phyloP scores from a whole-genome alignment of 2,797 vertebrate species.

The Sylvilagus floridanus region DNA sequence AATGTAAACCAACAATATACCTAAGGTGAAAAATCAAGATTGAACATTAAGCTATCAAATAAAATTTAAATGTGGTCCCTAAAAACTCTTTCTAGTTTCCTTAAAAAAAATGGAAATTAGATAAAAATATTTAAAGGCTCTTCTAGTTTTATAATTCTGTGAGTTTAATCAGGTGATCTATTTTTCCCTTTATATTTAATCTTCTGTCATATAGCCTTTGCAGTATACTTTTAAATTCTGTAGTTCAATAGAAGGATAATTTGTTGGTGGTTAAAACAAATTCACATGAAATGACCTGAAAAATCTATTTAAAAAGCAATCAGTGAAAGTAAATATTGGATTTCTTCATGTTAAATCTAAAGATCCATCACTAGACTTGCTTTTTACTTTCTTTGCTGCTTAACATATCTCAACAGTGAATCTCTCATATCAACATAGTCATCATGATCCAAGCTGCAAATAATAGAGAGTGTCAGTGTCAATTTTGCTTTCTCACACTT shows the following conservation, averaged over 20 bases:
- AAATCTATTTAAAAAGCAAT: constrained; percentile 75
- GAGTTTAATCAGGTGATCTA: constrained; percentile 54
- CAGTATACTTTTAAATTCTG: constrained; percentile 49
- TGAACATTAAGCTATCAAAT: constrained; percentile 70
- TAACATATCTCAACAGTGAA: constrained; percentile 92
- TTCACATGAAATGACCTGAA: constrained; percentile 73
- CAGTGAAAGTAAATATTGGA: constrained; percentile 73
- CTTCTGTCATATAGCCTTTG: constrained; percentile 69
- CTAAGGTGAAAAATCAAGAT: constrained; percentile 74
- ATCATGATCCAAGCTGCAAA: constrained; percentile 96
- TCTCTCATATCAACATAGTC: constrained; percentile 94
- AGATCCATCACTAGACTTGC: constrained; percentile 81
- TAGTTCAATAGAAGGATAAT: constrained; percentile 33
- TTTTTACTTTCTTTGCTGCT: constrained; percentile 87
- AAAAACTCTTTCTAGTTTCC: constrained; percentile 14
- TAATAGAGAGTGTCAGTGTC: constrained; percentile 99
- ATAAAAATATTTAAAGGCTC: constrained; percentile 65
- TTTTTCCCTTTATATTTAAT: constrained; percentile 67
- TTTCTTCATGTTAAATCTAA: constrained; percentile 81
- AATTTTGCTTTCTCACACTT: constrained; percentile 96
- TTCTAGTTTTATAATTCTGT: constrained; percentile 59
- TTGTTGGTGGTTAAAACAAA: constrained; percentile 63
- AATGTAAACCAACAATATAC: constrained; percentile 56
- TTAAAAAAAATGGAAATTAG: constrained; percentile 52
- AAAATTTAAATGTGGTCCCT: constrained; percentile 40